Percentiles rank a stretch among this genome's conserved stretches.
Evolutionary conservation across 2,888 invertebrate genomes (phyloP).

Genomic region (Linnaemya vulpina): DNA sequence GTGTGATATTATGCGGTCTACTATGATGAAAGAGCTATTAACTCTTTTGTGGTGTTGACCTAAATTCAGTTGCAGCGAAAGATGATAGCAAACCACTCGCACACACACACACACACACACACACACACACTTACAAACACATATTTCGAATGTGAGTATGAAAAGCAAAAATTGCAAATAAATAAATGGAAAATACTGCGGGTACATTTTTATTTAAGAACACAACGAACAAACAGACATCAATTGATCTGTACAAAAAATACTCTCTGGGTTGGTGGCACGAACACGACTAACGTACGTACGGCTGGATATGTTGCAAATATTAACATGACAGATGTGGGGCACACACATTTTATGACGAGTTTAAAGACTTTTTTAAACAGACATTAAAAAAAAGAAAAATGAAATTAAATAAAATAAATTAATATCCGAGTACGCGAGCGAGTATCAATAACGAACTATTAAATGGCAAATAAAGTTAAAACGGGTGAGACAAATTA

Average conservation of each 20-base stretch:
- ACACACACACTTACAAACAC: neutral
- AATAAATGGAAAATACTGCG: conserved; percentile 24
- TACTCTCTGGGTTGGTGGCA: conserved; percentile 25
- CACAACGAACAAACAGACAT: conserved; percentile 27
- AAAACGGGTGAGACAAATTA: conserved; percentile 52
- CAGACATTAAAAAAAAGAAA: conserved; percentile 32
- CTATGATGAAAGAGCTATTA: conserved; percentile 10
- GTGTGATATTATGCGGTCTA: conserved; percentile 37
- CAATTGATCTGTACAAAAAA: conserved; percentile 21
- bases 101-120: neutral
- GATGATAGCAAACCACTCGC: conserved; percentile 47
- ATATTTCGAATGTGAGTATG: too few species aligned
- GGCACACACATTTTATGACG: conserved; percentile 65
- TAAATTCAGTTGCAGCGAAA: conserved; percentile 53
- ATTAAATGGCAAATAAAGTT: conserved; percentile 35
- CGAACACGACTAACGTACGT: neutral
- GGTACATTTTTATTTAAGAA: conserved; percentile 46
- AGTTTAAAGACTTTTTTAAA: conserved; percentile 21
- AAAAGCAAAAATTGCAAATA: neutral
- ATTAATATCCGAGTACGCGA: neutral
- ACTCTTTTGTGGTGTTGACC: conserved; percentile 44
- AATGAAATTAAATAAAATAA: neutral
- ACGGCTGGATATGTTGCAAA: conserved; percentile 47
- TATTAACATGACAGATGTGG: conserved; percentile 68
- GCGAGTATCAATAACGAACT: conserved; percentile 42